Conservation (phyloP, 1,140 invertebrate genomes). For the Drosophila ohnishii region DNA sequence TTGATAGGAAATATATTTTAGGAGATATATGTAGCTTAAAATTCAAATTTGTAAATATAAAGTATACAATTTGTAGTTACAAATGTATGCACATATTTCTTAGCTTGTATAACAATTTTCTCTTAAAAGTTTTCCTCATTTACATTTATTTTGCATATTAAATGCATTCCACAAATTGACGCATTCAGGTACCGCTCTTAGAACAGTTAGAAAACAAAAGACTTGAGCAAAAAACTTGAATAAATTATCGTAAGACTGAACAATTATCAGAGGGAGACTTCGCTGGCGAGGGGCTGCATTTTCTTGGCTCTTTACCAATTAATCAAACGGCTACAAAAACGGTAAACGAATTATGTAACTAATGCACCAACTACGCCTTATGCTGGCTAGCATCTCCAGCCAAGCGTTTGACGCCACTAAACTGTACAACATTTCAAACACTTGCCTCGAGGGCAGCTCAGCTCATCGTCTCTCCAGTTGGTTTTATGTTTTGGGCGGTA, state of each 20-base stretch:
- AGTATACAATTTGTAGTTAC: neutral
- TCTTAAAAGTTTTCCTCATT: neutral
- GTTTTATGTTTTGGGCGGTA: slow-evolving; percentile 39
- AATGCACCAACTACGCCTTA: slow-evolving; percentile 48
- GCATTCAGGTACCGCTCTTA: slow-evolving; percentile 5
- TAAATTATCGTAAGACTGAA: slow-evolving; percentile 66
- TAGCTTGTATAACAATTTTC: neutral
- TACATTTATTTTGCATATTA: neutral
- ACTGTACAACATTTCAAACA: slow-evolving; percentile 78
- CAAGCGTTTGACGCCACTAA: slow-evolving; percentile 76
- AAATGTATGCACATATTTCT: neutral
- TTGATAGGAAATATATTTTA: neutral
- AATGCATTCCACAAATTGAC: slow-evolving; percentile 11
- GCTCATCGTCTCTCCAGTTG: slow-evolving; percentile 31
- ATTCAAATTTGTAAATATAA: neutral
- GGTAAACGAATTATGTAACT: slow-evolving; percentile 79
- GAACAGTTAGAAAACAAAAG: slow-evolving; percentile 61
- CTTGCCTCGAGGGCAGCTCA: slow-evolving; percentile 62
- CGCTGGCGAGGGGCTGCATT: slow-evolving; percentile 11
- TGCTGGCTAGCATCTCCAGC: slow-evolving; percentile 40
- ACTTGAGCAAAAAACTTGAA: slow-evolving; percentile 64
- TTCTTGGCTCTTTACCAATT: slow-evolving; percentile 60
- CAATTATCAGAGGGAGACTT: slow-evolving; percentile 46
- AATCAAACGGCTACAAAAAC: slow-evolving; percentile 74
- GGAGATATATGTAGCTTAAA: neutral